Percentiles rank a stretch among this genome's conserved stretches.
phyloP scores from a whole-genome alignment of 2,888 invertebrate species.

The Arctia plantaginis region DNA sequence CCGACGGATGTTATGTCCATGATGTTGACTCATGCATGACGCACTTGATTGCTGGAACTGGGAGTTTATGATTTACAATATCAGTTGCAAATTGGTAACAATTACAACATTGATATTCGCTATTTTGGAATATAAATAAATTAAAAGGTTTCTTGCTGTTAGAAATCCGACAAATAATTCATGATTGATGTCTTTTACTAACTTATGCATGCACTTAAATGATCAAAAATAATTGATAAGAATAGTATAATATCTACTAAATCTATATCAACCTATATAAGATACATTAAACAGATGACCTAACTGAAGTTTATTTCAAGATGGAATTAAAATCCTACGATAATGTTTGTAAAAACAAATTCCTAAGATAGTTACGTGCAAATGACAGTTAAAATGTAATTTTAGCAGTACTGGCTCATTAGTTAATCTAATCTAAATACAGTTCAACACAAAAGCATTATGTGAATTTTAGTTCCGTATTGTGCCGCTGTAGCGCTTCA shows the following conservation, averaged over 20 bases:
- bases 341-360: not conserved
- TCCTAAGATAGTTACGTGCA: not conserved
- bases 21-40: slow-evolving; percentile 85
- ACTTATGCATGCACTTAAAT: slow-evolving; percentile 32
- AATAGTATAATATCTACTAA: not conserved
- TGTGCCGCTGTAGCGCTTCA: slow-evolving; percentile 26
- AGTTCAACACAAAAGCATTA: slow-evolving; percentile 23
- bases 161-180: slow-evolving; percentile 1
- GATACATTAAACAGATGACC: too few relatives aligned
- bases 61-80: slow-evolving; percentile 68
- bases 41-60: slow-evolving; percentile 83
- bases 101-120: slow-evolving; percentile 38
- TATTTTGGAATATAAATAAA: slow-evolving; percentile 32
- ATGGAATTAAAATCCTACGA: not conserved
- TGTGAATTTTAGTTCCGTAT: slow-evolving; percentile 36
- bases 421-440: slow-evolving; percentile 38
- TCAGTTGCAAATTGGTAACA: slow-evolving; percentile 44
- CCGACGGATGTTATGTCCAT: slow-evolving; percentile 81
- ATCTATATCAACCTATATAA: not conserved
- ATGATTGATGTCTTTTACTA: slow-evolving; percentile 24
- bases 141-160: slow-evolving; percentile 2
- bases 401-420: slow-evolving; percentile 20
- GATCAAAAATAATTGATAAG: slow-evolving; percentile 25
- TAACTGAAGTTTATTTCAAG: not conserved
- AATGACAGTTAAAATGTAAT: not conserved